A percentile compares a stretch with the other conserved stretches of the same genome.
These are phyloP conservation scores for Pseudococcus longispinus DNA, from an alignment of 2,888 invertebrate species.

Conservation along the genomic window DNA sequence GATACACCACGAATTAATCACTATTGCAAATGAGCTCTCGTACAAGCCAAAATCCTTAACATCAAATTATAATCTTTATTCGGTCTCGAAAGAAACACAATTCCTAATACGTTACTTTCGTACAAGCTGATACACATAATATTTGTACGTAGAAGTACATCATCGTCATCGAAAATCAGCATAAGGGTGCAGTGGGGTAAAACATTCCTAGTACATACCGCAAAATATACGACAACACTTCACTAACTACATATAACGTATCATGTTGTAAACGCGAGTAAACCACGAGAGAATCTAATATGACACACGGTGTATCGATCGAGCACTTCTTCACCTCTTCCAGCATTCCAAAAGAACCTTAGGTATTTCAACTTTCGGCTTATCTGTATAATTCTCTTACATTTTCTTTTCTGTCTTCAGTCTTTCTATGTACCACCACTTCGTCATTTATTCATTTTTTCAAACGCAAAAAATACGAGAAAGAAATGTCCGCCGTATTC, in stretches of 20 bases:
- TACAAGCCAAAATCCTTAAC: no score
- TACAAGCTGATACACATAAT: no score
- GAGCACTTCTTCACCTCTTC: neutral
- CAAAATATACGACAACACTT: neutral
- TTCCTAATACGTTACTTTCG: no score
- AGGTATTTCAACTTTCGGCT: neutral
- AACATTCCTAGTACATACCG: neutral
- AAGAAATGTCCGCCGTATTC: neutral
- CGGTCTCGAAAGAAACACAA: no score
- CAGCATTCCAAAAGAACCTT: neutral
- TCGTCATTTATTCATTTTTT: neutral
- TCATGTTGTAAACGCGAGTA: neutral
- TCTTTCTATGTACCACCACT: neutral
- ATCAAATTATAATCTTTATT: no score
- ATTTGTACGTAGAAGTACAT: no score
- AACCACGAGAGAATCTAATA: neutral
- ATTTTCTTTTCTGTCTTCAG: neutral
- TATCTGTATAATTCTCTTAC: neutral
- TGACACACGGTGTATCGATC: neutral
- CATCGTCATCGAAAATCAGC: no score
- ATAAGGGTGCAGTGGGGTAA: no score
- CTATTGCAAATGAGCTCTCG: no score
- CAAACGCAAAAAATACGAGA: neutral
- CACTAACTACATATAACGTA: neutral
- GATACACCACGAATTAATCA: no score